These are phyloP conservation scores for Agelastica alni DNA, from an alignment of 2,888 invertebrate species.

Conservation along the genomic window DNA sequence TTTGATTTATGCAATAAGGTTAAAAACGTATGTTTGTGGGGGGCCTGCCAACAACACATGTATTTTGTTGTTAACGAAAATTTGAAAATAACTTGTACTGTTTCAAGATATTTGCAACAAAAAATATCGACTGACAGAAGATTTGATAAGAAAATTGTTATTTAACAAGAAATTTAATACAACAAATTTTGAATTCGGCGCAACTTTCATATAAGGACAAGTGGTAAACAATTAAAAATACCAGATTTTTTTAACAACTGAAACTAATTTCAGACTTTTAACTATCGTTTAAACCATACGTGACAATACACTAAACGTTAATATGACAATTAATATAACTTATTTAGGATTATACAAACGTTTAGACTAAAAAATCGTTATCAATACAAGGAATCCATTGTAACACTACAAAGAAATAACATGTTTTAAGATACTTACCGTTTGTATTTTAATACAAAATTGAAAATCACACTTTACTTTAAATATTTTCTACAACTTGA, in stretches of 20 bases:
- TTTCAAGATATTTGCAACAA: too few relatives aligned
- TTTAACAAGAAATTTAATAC: background rate
- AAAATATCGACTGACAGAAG: too few relatives aligned
- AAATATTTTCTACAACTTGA: constrained; percentile 39
- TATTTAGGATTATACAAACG: constrained; percentile 19
- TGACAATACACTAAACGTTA: constrained; percentile 6
- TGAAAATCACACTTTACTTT: constrained; percentile 34
- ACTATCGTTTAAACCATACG: constrained; percentile 3
- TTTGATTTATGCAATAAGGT: too few relatives aligned
- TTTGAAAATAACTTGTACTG: background rate
- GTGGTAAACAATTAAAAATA: constrained; percentile 53
- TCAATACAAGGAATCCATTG: constrained; percentile 34
- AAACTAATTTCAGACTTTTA: constrained; percentile 13
- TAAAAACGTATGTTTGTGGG: constrained; percentile 1
- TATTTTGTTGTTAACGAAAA: background rate
- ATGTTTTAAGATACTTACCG: constrained; percentile 31
- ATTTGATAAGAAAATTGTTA: background rate
- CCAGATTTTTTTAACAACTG: constrained; percentile 36
- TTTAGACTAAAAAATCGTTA: constrained; percentile 44
- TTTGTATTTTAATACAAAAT: constrained; percentile 22
- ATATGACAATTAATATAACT: constrained; percentile 11
- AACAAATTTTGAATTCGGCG: constrained; percentile 45
- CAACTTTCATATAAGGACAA: constrained; percentile 45
- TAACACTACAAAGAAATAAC: constrained; percentile 34
- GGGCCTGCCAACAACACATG: constrained; percentile 5